phyloP scores from a whole-genome alignment of 2,888 invertebrate species.

The Nymphalis urticae region DNA sequence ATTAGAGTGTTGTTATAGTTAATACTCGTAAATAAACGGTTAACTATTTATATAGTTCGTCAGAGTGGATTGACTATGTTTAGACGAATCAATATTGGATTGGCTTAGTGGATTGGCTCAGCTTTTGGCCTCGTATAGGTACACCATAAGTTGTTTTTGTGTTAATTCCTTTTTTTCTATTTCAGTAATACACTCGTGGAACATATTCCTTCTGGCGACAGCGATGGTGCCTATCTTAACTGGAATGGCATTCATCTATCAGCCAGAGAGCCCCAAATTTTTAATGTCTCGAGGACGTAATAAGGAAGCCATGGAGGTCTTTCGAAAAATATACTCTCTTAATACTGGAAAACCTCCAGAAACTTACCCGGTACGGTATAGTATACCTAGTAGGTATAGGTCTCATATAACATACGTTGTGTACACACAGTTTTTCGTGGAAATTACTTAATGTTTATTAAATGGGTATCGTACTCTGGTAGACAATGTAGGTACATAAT shows the following conservation, averaged over 20 bases:
- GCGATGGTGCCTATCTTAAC: constrained; percentile 85
- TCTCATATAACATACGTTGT: neutral
- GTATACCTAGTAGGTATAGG: neutral
- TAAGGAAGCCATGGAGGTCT: constrained; percentile 84
- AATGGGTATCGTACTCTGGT: no score
- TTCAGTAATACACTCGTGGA: constrained; percentile 83
- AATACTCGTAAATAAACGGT: neutral
- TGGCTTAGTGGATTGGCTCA: no score
- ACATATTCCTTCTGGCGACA: constrained; percentile 81
- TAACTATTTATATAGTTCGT: neutral
- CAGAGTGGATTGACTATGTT: no score
- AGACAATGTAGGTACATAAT: neutral
- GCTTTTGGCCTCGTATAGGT: neutral
- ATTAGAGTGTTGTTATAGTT: neutral
- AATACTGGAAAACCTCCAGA: constrained; percentile 84
- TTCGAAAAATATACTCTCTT: constrained; percentile 83
- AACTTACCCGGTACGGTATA: constrained; percentile 83
- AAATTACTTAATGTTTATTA: neutral
- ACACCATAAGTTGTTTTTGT: no score
- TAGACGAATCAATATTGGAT: no score
- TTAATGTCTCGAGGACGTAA: constrained; percentile 86
- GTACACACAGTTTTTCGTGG: neutral
- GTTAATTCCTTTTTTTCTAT: neutral
- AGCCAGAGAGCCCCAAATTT: constrained; percentile 91
- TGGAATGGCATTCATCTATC: constrained; percentile 80